Conservation (phyloP, 2,113 vertebrate genomes). For the Hippocampus guttulatus region DNA sequence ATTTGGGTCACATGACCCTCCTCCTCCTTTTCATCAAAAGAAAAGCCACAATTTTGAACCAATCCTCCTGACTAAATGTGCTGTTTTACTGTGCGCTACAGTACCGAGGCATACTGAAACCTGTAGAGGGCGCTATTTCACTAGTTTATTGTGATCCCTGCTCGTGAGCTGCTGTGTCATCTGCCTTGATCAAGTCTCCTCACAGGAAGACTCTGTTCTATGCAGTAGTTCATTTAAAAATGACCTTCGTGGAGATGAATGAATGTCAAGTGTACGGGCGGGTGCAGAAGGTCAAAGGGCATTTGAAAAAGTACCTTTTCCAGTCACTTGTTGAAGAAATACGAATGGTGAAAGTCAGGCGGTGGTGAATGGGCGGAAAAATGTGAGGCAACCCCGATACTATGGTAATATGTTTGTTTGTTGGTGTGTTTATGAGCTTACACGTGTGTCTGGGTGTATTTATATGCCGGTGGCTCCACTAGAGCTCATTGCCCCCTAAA, state of each 20-base stretch:
- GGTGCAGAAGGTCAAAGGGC: neutral
- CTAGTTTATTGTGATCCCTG: slow-evolving; percentile 25
- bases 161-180: neutral
- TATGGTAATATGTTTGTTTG: slow-evolving; percentile 10
- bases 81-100: neutral
- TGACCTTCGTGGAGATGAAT: neutral
- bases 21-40: too few relatives aligned
- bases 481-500: slow-evolving; percentile 70
- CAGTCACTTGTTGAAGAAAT: neutral
- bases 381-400: neutral
- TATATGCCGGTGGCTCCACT: slow-evolving; percentile 64
- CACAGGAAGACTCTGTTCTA: neutral
- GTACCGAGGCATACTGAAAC: slow-evolving; percentile 1
- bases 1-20: too few relatives aligned
- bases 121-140: slow-evolving; percentile 68
- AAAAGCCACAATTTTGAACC: neutral
- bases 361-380: neutral
- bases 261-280: neutral
- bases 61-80: neutral
- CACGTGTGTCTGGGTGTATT: slow-evolving; percentile 47
- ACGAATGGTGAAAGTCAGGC: neutral
- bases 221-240: neutral
- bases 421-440: slow-evolving; percentile 12
- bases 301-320: neutral
- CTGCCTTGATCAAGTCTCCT: neutral